These are phyloP conservation scores for Mesembrinibis cayennensis DNA, from an alignment of 2,113 vertebrate species.

Conservation along the genomic window DNA sequence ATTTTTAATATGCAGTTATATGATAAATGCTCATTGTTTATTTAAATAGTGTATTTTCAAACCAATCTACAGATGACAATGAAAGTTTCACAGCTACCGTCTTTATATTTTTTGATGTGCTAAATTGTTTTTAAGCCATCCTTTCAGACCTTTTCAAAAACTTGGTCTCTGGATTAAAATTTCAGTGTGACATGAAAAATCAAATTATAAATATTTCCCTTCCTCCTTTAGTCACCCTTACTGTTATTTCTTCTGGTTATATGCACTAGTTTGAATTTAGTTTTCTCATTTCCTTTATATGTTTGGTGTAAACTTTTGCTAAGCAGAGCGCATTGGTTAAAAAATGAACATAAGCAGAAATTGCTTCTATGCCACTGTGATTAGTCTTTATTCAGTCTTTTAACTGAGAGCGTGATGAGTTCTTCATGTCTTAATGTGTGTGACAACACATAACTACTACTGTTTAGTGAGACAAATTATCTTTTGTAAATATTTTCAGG, in stretches of 20 bases:
- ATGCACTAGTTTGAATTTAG: not conserved
- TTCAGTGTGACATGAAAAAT: not conserved
- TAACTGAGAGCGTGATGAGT: not conserved
- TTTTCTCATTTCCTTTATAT: not conserved
- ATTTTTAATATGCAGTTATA: not conserved
- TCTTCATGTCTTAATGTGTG: not conserved
- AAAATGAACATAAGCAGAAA: not conserved
- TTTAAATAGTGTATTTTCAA: not conserved
- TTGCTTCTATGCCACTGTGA: not conserved
- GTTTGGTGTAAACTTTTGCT: not conserved
- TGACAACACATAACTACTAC: not conserved
- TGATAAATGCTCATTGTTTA: not conserved
- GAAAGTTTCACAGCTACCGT: not conserved
- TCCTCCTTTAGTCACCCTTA: not conserved
- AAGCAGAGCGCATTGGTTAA: not conserved
- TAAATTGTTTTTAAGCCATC: not conserved
- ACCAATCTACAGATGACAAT: not conserved
- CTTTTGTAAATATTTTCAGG: not conserved
- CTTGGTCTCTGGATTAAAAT: not conserved
- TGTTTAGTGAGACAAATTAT: not conserved
- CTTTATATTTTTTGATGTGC: not conserved
- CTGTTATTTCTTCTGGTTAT: not conserved
- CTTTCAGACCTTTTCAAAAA: not conserved
- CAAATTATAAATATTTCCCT: not conserved
- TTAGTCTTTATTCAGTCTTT: not conserved